These are phyloP conservation scores for Cylindroiulus punctatus DNA, from an alignment of 2,888 invertebrate genomes.

Conservation along the genomic window DNA sequence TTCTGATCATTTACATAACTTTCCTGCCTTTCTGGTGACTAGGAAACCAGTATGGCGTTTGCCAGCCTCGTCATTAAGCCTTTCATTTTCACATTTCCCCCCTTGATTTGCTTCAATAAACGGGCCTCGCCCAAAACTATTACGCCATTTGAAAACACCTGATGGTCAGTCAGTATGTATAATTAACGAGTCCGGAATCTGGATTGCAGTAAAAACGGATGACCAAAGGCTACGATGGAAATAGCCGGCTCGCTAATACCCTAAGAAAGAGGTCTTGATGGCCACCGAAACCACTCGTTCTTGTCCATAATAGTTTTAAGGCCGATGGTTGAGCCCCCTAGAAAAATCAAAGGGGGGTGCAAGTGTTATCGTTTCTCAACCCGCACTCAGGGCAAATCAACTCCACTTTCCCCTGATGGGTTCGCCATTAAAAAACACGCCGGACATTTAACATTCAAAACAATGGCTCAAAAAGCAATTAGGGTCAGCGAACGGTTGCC, in stretches of 20 bases:
- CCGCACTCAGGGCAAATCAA: slow-evolving; percentile 39
- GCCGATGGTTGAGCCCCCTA: background rate
- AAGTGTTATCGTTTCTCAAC: slow-evolving; percentile 30
- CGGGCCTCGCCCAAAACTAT: slow-evolving; percentile 22
- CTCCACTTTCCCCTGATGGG: slow-evolving; percentile 15
- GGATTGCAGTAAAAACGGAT: background rate
- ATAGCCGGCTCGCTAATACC: background rate
- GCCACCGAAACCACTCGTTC: background rate
- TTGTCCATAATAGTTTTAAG: background rate
- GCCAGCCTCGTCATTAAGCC: background rate
- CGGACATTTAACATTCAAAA: slow-evolving; percentile 18
- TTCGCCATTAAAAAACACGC: slow-evolving; percentile 16
- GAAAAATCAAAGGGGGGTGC: slow-evolving; percentile 16
- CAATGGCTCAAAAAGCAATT: slow-evolving; percentile 36
- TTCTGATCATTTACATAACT: background rate
- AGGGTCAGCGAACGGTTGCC: slow-evolving; percentile 45
- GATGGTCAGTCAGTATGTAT: slow-evolving; percentile 21
- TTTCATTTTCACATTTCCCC: slow-evolving; percentile 10
- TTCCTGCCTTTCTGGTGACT: background rate
- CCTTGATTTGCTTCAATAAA: slow-evolving; percentile 39
- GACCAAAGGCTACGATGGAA: slow-evolving; percentile 30
- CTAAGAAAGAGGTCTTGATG: background rate
- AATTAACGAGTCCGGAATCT: slow-evolving; percentile 16
- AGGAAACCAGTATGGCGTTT: background rate
- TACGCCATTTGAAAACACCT: slow-evolving; percentile 2